Evolutionary conservation across 2,888 invertebrate genomes (phyloP), one percentile per base, ranked within the genome.

Genomic region (Pediacus dermestoides): DNA sequence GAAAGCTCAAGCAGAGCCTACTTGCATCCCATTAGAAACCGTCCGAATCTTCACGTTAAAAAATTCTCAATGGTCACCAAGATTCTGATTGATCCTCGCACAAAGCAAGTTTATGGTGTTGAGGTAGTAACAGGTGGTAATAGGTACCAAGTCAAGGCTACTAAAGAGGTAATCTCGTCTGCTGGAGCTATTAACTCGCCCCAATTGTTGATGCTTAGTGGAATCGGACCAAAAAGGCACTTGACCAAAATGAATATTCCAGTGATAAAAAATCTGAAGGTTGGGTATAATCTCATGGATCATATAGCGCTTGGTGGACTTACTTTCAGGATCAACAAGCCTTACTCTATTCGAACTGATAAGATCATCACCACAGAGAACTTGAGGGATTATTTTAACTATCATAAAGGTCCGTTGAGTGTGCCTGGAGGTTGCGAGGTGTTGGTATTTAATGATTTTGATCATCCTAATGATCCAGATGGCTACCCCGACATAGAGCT

Each of bases 121-220:
- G 69, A 74, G 51, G 72, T 73, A 48, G 50, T 63, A 0, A 58
- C 56, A 21, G 58, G 60, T 23, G 57, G 66, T 3, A 54, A 45
- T 14, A 55, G 48, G 6, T 55, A 63, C 34, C 48, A 33, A 3
- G 62, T 74, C 2, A 50, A 56, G 28, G 77, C 77, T 1, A 68
- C 67, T 25, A 77, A 74, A 51, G 79, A 78, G 57, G 74, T 63
- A 1, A 78, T 83, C 36, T 55, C 82, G 11, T 72, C 77, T 15
- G 80, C 77, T 1, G 83, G 84, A 2, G 73, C 82, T 1, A 76
- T 85, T 46, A 81, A 82, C 60, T 75, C 79, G 2, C 88, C 91
- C 0, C 90, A 91, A 58, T 63, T 92, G 4, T 73, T 91, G 3
- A 85, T 90, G 87, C 63, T 83, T 22, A 79, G 78, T 6, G 82